phyloP scores from a whole-genome alignment of 1,140 invertebrate genomes.

The Charaxes varanes region DNA sequence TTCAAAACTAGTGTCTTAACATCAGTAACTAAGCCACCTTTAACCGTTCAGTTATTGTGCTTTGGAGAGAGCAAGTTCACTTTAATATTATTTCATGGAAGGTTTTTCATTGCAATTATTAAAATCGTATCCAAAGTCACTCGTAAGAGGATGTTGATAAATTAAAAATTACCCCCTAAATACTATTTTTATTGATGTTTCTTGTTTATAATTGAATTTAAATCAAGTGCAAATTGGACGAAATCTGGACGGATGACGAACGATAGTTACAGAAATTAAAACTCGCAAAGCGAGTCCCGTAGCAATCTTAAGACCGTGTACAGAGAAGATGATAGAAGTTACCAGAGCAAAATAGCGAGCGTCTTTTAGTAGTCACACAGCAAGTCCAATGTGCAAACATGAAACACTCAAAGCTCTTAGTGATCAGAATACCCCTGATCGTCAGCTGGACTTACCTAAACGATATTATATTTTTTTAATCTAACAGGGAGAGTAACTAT shows the following conservation, averaged over 20 bases:
- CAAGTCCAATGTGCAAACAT: slow-evolving; percentile 76
- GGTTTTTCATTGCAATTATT: too few species aligned
- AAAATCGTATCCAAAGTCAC: too few species aligned
- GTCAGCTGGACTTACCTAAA: slow-evolving; percentile 61
- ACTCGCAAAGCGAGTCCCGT: slow-evolving; percentile 57
- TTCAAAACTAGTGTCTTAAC: too few species aligned
- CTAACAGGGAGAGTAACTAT: slow-evolving; percentile 61
- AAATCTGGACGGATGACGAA: not conserved
- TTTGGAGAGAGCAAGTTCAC: too few species aligned
- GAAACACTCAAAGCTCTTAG: slow-evolving; percentile 76
- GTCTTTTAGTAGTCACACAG: slow-evolving; percentile 70
- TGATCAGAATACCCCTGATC: slow-evolving; percentile 52
- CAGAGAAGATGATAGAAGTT: slow-evolving; percentile 68
- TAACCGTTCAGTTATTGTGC: too few species aligned
- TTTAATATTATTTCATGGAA: too few species aligned
- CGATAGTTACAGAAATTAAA: slow-evolving; percentile 9
- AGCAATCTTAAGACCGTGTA: slow-evolving; percentile 65
- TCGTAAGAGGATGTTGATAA: too few species aligned
- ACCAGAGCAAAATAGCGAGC: slow-evolving; percentile 71
- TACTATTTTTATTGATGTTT: too few species aligned
- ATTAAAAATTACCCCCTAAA: too few species aligned
- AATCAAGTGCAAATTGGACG: not conserved
- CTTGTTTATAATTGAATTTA: too few species aligned
- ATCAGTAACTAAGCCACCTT: too few species aligned
- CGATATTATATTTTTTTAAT: slow-evolving; percentile 24